Percentiles rank a stretch among this genome's conserved stretches.
phyloP scores from a whole-genome alignment of 2,888 invertebrate species.

The Trilocha varians region DNA sequence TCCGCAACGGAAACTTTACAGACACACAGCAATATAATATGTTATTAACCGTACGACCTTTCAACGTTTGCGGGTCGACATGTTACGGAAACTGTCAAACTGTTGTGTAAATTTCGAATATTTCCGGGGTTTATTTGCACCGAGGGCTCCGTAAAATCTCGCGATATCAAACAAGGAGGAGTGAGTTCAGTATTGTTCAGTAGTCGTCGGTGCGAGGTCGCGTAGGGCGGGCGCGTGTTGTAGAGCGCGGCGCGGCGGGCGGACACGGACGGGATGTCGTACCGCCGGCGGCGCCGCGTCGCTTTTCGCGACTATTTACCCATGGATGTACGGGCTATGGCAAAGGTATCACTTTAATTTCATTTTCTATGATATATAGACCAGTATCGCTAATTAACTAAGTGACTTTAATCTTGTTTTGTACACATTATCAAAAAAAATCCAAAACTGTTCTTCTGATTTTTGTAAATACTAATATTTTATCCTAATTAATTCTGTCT shows the following conservation, averaged over 20 bases:
- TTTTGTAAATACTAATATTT: too few relatives aligned
- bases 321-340: slow-evolving; percentile 64
- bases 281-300: slow-evolving; percentile 63
- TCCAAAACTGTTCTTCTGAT: too few relatives aligned
- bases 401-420: too few relatives aligned
- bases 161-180: slow-evolving; percentile 2
- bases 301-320: slow-evolving; percentile 64
- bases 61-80: neutral
- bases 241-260: slow-evolving; percentile 53
- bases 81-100: neutral
- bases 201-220: slow-evolving; percentile 13
- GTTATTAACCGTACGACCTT: too few relatives aligned
- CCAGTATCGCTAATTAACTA: too few relatives aligned
- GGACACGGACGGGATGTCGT: slow-evolving; percentile 47
- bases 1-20: neutral
- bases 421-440: too few relatives aligned
- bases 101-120: neutral
- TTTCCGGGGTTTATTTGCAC: slow-evolving; percentile 2
- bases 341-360: slow-evolving; percentile 41
- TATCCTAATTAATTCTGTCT: too few relatives aligned
- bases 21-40: neutral
- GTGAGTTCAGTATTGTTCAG: neutral
- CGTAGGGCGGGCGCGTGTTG: slow-evolving; percentile 15
- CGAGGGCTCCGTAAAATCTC: slow-evolving; percentile 4
- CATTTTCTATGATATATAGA: too few relatives aligned